Conservation (phyloP, 2,113 vertebrate species). For the Cryptotis parvus region DNA sequence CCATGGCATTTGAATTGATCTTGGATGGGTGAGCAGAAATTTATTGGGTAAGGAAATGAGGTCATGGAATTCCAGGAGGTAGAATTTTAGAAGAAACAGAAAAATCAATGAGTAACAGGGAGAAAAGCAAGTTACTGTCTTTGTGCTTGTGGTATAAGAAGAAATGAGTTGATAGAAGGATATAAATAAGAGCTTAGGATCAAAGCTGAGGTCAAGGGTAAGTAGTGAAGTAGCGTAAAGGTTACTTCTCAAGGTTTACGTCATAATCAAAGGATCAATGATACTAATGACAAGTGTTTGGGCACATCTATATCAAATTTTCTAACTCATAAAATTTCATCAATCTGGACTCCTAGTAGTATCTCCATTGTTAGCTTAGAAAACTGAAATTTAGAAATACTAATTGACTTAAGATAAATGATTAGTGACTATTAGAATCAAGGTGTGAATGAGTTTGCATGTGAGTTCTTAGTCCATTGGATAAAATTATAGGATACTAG, state of each 20-base stretch:
- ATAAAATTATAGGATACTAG: neutral
- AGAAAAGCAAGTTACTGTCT: neutral
- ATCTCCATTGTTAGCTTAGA: neutral
- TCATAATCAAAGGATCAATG: neutral
- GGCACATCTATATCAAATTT: neutral
- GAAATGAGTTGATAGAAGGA: neutral
- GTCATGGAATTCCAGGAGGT: neutral
- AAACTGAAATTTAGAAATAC: neutral
- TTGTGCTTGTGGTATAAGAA: neutral
- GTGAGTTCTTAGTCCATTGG: neutral
- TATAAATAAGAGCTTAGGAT: neutral
- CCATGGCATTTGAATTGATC: neutral
- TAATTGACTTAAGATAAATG: neutral
- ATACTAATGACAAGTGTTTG: neutral
- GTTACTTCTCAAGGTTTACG: neutral
- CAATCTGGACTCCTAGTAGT: neutral
- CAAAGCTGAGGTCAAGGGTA: neutral
- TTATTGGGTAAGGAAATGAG: neutral
- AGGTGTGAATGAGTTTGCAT: neutral
- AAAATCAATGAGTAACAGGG: too few species aligned
- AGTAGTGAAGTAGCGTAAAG: neutral
- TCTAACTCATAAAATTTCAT: neutral
- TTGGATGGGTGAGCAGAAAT: neutral
- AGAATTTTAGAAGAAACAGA: neutral
- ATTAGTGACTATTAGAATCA: neutral